Conservation (phyloP, 2,888 invertebrate species). For the Hirtodrosophila confusa region DNA sequence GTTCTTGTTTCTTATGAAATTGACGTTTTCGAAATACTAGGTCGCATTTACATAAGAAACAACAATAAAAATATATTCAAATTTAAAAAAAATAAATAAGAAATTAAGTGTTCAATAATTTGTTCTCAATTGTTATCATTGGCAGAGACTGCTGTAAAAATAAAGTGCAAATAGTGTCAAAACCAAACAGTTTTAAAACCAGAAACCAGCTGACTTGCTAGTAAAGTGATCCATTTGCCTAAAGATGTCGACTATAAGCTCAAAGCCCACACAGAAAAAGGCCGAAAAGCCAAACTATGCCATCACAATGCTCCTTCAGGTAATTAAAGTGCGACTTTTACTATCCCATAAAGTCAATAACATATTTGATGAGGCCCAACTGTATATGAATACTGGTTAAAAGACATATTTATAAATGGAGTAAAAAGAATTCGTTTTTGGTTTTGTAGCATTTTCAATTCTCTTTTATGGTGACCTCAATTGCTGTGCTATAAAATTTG, state of each 20-base stretch:
- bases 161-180: no score
- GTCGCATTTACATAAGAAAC: no score
- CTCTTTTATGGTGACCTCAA: constrained; percentile 58
- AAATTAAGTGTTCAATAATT: no score
- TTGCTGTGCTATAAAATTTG: constrained; percentile 61
- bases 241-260: constrained; percentile 31
- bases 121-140: no score
- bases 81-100: no score
- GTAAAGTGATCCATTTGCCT: constrained; percentile 7
- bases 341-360: constrained; percentile 4
- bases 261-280: constrained; percentile 13
- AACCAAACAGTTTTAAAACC: no score
- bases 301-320: constrained; percentile 21
- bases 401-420: background rate
- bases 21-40: no score
- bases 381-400: background rate
- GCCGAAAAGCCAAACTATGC: constrained; percentile 33
- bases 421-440: constrained; percentile 27
- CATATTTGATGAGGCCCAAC: background rate
- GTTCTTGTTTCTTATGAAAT: no score
- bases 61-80: no score
- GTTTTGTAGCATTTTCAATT: constrained; percentile 27
- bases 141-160: no score
- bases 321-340: constrained; percentile 21
- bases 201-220: no score